These are phyloP conservation scores for Rhinogobio ventralis DNA, from an alignment of 2,797 vertebrate genomes.

Conservation along the genomic window DNA sequence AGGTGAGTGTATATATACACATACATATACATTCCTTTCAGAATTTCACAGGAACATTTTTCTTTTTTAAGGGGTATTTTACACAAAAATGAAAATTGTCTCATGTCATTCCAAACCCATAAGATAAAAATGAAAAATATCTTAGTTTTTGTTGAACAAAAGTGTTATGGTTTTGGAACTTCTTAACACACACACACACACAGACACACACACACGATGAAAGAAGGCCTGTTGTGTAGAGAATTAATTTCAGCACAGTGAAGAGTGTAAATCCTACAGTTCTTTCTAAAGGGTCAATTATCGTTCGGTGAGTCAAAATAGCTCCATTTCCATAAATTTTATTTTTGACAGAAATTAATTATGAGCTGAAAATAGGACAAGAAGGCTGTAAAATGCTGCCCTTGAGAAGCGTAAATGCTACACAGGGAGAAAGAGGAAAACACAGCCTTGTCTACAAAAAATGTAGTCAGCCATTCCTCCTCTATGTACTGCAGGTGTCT, in stretches of 20 bases:
- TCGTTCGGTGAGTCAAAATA: slow-evolving; percentile 60
- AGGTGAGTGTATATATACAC: no score
- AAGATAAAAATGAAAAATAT: no score
- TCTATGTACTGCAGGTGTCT: slow-evolving; percentile 3
- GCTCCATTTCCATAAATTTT: slow-evolving; percentile 64
- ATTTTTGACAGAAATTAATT: slow-evolving; percentile 71
- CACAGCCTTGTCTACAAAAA: not conserved
- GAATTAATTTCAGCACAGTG: slow-evolving; percentile 66
- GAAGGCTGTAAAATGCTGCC: slow-evolving; percentile 54
- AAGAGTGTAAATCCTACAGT: slow-evolving; percentile 62
- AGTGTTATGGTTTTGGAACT: no score
- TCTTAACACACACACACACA: no score
- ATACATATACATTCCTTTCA: no score
- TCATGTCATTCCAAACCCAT: no score
- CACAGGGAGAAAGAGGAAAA: slow-evolving; percentile 2
- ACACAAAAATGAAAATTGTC: no score
- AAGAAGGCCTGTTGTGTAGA: slow-evolving; percentile 63
- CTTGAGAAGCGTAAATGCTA: slow-evolving; percentile 25
- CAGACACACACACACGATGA: not conserved
- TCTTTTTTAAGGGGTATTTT: no score
- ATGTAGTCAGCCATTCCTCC: not conserved
- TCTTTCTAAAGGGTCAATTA: slow-evolving; percentile 54
- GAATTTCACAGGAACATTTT: no score
- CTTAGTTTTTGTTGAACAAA: no score
- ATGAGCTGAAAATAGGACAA: slow-evolving; percentile 66